phyloP scores from a whole-genome alignment of 2,888 invertebrate species.

The Chloromyia formosa region DNA sequence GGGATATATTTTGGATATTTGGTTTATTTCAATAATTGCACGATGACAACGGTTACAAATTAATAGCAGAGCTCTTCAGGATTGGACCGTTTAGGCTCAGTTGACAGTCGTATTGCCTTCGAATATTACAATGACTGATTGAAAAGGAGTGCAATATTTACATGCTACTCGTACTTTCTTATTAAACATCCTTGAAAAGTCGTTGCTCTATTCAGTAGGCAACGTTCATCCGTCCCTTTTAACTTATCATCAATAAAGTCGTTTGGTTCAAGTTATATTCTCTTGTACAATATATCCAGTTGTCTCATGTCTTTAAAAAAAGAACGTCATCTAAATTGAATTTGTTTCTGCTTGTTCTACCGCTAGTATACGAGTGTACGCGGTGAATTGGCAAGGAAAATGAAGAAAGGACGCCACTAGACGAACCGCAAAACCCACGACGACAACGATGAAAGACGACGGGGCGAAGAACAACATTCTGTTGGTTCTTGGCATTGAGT shows the following conservation, averaged over 20 bases:
- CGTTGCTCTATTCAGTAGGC: not conserved
- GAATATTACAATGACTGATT: too few relatives aligned
- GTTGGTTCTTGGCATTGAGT: not conserved
- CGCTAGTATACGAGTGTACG: not conserved
- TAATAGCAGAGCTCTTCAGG: too few relatives aligned
- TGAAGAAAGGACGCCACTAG: not conserved
- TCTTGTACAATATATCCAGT: not conserved
- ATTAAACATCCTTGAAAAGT: too few relatives aligned
- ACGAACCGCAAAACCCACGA: not conserved
- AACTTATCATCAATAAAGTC: not conserved
- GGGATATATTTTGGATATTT: not conserved
- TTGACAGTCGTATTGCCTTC: too few relatives aligned
- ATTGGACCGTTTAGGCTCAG: too few relatives aligned
- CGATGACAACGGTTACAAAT: too few relatives aligned
- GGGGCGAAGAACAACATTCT: slow-evolving; percentile 1
- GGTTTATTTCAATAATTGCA: not conserved
- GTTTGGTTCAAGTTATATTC: slow-evolving; percentile 3
- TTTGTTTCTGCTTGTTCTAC: slow-evolving; percentile 30
- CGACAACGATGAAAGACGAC: too few relatives aligned
- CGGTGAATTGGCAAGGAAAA: not conserved
- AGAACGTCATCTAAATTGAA: slow-evolving; percentile 31
- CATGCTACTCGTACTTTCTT: too few relatives aligned
- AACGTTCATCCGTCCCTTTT: not conserved
- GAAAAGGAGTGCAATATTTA: too few relatives aligned
- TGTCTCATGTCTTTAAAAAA: not conserved